Evolutionary conservation across 2,797 vertebrate genomes (phyloP), one percentile per base, ranked within the genome.

Genomic region (Microctenopoma lineatum): DNA sequence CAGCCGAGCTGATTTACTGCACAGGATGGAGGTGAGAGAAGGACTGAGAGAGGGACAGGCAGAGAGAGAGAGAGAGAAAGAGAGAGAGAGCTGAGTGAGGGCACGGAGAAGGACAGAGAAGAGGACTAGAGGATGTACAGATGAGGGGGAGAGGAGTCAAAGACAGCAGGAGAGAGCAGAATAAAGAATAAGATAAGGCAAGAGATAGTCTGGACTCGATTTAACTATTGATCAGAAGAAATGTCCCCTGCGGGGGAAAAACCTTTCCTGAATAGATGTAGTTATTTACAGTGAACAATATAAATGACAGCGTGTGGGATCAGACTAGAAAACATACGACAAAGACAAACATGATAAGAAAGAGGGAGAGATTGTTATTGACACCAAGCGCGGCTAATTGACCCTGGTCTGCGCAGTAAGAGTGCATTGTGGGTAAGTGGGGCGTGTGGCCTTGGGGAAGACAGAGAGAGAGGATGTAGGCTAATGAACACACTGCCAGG

Each of bases 361-460:
- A 44, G 50, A 62, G 50, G 32, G 58, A 76, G 41, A 72, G 69
- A 85, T 63, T 64, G 79, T 64, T 89, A 83, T 89, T 85, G 84
- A 85, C 86, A 83, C 63, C 75, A 81, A 72, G 62, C 82, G 73
- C 21, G 75, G 80, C 74, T 88, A 91, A 90, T 85, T 91, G 89
- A 89, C 89, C 85, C 83, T 18, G 59, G 80, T 79, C 62, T 77
- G 72, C 69, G 81, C 79, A 67, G 67, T 60, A 85, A 79, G 56
- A 81, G 82, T 91, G 87, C 89, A 92, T 89, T 91, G 83, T 92
- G 91, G 89, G 89, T 91, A 92, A 92, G 87, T 92, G 87, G 89
- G 85, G 64, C 79, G n/a, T 27, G 63, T 77, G 82, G 87, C 89
- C 90, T 92, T 87, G 79, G 85, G 89, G 89, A 75, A 84, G 72